A percentile compares a stretch with the other conserved stretches of the same genome.
phyloP scores from a whole-genome alignment of 2,113 vertebrate species.

The Castor canadensis region DNA sequence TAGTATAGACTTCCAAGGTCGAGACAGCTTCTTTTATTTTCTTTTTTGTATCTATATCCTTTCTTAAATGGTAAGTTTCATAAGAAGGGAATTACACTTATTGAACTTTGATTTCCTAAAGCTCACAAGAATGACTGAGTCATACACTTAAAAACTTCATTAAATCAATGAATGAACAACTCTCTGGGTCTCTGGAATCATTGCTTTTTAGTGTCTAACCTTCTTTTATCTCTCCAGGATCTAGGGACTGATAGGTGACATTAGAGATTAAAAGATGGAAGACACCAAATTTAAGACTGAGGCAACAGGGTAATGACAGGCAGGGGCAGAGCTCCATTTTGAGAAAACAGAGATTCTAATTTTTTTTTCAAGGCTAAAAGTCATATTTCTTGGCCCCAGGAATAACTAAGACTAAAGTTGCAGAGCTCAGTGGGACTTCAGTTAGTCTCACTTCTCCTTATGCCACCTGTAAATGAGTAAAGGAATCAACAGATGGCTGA shows the following conservation, averaged over 20 bases:
- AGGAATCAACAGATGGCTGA: slow-evolving; percentile 57
- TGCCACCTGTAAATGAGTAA: slow-evolving; percentile 60
- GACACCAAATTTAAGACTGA: background rate
- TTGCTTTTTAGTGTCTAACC: background rate
- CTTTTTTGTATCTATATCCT: background rate
- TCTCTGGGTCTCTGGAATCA: background rate
- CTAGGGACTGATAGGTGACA: background rate
- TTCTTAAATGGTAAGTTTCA: slow-evolving; percentile 20
- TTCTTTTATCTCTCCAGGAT: background rate
- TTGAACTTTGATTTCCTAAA: background rate
- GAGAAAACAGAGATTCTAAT: background rate
- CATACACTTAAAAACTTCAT: background rate
- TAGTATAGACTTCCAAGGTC: background rate
- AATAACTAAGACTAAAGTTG: background rate
- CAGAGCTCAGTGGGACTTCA: background rate
- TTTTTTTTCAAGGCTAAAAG: background rate
- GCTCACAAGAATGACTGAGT: background rate
- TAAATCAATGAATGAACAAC: background rate
- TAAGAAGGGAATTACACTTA: background rate
- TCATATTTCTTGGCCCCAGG: background rate
- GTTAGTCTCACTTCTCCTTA: slow-evolving; percentile 44
- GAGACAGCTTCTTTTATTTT: background rate
- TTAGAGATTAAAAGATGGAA: background rate
- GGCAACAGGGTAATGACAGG: background rate
- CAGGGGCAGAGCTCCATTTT: background rate